Evolutionary conservation across 2,888 invertebrate genomes (phyloP), one percentile per base, ranked within the genome.

Genomic region (Latrodectus elegans): DNA sequence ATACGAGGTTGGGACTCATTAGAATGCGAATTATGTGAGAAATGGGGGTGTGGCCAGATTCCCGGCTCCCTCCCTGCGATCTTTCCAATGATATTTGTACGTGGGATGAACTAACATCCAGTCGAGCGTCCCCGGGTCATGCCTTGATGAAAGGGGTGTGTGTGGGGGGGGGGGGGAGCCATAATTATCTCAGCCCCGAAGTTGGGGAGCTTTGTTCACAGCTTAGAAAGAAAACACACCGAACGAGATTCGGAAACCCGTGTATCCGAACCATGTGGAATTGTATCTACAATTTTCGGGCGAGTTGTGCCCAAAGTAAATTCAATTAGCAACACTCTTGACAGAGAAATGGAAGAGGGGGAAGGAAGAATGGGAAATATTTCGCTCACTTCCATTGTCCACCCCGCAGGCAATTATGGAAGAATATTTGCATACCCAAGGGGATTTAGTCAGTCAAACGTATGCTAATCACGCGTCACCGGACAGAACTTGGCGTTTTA

Each of bases 1-100:
- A 85, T 75, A 79, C 79, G 79, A 75, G 38, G 64, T 22, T 26
- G 55, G 17, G 22, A 12, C 81, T 86, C 81, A 86, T 86, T 86
- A 86, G 86, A 81, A 86, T 85, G 81, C 76, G 86, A 86, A 86
- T 86, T 86, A 81, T 86, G 86, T 81, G 65, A 52, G 67, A 71
- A 73, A 65, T 49, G 67, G 72, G 60, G 77, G 86, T 52, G 67
- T 67, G 71, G 76, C 17, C 65, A 67, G 17, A 10, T 8, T 6
- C 14, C 38, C 51, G 67, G 49, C 65, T 15, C 77, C 84, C 67
- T 22, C 22, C 26, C 12, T 17, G 8, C 38, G 60, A 60, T 71
- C 17, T 22, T 53, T 22, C 22, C 14, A 74, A 72, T 60, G 79
- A 75, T 76, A 83, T 76, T 76, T 75, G 64, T 70, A 60, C 60